Evolutionary conservation across 2,113 vertebrate species (phyloP).

Genomic region (Polypterus bichir): DNA sequence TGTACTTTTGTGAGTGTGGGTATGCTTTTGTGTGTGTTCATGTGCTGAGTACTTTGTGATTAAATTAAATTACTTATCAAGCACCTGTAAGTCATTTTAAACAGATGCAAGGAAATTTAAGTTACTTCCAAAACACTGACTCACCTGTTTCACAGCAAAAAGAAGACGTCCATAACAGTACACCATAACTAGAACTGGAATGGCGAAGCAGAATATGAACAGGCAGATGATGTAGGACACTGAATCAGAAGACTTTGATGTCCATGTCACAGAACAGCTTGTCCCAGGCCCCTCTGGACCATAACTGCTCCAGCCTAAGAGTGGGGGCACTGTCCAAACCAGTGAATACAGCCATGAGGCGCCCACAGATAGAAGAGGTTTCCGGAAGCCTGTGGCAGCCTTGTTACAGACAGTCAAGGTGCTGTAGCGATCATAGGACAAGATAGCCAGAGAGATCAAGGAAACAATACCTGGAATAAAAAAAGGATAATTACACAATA

Average conservation of each 20-base stretch:
- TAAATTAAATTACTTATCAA: no score
- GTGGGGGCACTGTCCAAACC: slow-evolving; percentile 70
- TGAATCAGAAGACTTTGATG: slow-evolving; percentile 43
- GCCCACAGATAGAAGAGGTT: slow-evolving; percentile 56
- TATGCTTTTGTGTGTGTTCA: no score
- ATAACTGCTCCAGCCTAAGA: slow-evolving; percentile 76
- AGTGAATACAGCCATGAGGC: slow-evolving; percentile 72
- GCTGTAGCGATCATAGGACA: slow-evolving; percentile 75
- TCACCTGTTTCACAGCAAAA: slow-evolving; percentile 67
- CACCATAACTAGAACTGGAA: slow-evolving; percentile 65
- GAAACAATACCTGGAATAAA: slow-evolving; percentile 66
- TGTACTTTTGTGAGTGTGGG: no score
- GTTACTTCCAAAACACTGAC: background rate
- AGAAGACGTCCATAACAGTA: slow-evolving; percentile 70
- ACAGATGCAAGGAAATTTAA: no score
- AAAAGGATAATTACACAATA: slow-evolving; percentile 3
- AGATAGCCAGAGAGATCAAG: slow-evolving; percentile 66
- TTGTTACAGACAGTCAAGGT: slow-evolving; percentile 68
- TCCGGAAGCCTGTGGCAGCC: slow-evolving; percentile 43
- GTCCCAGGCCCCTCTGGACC: slow-evolving; percentile 66
- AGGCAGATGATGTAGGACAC: slow-evolving; percentile 72
- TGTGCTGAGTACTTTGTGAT: no score
- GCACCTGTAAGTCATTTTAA: no score
- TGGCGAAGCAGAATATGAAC: slow-evolving; percentile 68
- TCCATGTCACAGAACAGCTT: slow-evolving; percentile 74